Conservation (phyloP, 2,888 invertebrate species). For the Lamellibrachia satsuma region DNA sequence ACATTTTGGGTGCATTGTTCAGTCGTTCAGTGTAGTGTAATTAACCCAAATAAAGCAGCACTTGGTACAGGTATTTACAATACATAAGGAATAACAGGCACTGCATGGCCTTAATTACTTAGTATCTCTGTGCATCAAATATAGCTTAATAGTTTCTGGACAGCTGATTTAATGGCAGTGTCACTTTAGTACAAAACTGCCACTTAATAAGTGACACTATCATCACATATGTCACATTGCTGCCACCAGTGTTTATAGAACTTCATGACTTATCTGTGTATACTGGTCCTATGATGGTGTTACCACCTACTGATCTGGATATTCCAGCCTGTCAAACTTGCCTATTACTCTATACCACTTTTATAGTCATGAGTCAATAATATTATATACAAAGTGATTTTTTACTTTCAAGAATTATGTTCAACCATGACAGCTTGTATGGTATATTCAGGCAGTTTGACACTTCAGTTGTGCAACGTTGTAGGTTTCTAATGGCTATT, state of each 20-base stretch:
- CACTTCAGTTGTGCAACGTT: not conserved
- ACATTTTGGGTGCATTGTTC: not conserved
- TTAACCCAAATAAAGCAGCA: constrained; percentile 2
- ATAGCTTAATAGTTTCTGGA: not conserved
- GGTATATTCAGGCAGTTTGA: not conserved
- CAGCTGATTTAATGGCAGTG: too few relatives aligned
- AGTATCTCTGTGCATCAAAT: not conserved
- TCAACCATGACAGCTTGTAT: not conserved
- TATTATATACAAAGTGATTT: not conserved
- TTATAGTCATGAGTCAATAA: not conserved
- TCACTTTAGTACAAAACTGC: too few relatives aligned
- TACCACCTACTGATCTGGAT: not conserved
- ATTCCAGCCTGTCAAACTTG: not conserved
- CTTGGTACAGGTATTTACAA: not conserved
- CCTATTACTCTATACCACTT: not conserved
- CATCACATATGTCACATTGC: not conserved
- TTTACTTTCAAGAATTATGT: not conserved
- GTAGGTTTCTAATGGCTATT: not conserved
- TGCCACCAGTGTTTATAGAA: not conserved
- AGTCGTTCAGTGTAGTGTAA: constrained; percentile 1
- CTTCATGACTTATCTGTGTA: not conserved
- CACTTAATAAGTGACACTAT: not conserved
- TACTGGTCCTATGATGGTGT: not conserved
- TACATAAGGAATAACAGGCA: not conserved
- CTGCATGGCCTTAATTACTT: not conserved